phyloP scores from a whole-genome alignment of 2,113 vertebrate species.

The mouse (Mus musculus) region GRCm39 chr9:45278501-45279000 shows the following conservation, averaged over 20 bases:
- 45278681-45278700: background rate
- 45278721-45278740: background rate
- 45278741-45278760: too few species aligned
- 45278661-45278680: conserved; percentile 18
- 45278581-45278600: background rate
- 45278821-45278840: fast-evolving
- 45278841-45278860: background rate
- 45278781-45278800: background rate
- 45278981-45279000: background rate
- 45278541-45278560: background rate
- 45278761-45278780: too few species aligned
- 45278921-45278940: background rate
- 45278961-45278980: background rate
- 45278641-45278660: too few species aligned
- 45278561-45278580: background rate
- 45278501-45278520: background rate
- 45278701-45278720: background rate
- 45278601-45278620: background rate
- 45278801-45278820: background rate
- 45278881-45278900: too few species aligned
- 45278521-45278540: background rate
- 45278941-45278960: background rate
- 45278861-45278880: too few species aligned
- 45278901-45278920: background rate
- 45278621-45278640: background rate